A percentile compares a stretch with the other conserved stretches of the same genome.
Conservation (phyloP, 2,113 vertebrate species). For the Propithecus coquereli region DNA sequence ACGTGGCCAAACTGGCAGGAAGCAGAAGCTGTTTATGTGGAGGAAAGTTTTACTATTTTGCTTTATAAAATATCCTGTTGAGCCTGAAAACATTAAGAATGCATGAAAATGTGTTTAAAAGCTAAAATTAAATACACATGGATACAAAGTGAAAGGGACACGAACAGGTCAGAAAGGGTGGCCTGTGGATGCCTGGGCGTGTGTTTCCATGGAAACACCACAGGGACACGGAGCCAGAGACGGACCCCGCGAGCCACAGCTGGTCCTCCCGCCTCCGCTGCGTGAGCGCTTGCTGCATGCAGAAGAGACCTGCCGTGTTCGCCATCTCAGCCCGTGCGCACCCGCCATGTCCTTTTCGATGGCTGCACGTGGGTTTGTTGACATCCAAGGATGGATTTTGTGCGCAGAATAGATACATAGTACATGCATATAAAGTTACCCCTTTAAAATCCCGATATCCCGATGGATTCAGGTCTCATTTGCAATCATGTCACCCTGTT, state of each 20-base stretch:
- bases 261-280: too few species aligned
- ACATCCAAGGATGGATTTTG: rapidly evolving
- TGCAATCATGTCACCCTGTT: background rate
- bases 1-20: background rate
- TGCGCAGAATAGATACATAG: background rate
- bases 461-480: background rate
- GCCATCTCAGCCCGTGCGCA: rapidly evolving
- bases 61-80: background rate
- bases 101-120: background rate
- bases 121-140: background rate
- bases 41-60: background rate
- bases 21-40: rapidly evolving
- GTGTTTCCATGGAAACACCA: rapidly evolving
- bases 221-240: rapidly evolving
- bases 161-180: too few species aligned
- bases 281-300: background rate
- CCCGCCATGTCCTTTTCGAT: rapidly evolving
- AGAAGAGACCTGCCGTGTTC: background rate
- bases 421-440: background rate
- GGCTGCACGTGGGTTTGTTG: rapidly evolving
- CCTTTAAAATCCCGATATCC: background rate
- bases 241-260: background rate
- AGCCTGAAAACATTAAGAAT: background rate
- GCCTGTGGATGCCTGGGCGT: rapidly evolving
- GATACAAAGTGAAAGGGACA: background rate